phyloP scores from a whole-genome alignment of 2,113 vertebrate species.

The Corynorhinus townsendii region DNA sequence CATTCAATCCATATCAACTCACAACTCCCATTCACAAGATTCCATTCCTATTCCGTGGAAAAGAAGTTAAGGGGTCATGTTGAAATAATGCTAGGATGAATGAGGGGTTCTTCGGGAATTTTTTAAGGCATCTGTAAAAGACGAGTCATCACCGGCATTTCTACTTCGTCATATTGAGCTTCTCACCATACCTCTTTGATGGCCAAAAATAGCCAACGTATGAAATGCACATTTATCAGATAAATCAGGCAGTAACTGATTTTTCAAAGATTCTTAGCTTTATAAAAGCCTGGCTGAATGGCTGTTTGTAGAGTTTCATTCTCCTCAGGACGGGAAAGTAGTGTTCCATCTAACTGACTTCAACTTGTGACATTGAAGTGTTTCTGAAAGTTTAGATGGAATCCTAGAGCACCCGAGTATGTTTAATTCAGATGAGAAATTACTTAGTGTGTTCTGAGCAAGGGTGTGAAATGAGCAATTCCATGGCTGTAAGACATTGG shows the following conservation, averaged over 20 bases:
- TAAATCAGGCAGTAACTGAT: neutral
- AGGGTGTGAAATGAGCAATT: neutral
- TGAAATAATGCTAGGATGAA: neutral
- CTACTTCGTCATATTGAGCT: neutral
- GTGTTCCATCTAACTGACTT: neutral
- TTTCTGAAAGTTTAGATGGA: neutral
- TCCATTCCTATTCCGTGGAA: neutral
- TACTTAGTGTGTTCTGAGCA: neutral
- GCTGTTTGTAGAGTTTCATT: neutral
- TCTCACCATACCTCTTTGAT: neutral
- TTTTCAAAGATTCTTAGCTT: conserved; percentile 17
- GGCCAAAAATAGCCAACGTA: neutral
- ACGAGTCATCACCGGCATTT: neutral
- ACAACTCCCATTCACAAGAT: neutral
- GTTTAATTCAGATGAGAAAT: neutral
- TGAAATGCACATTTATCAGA: neutral
- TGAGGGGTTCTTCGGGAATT: neutral
- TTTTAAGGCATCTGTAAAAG: neutral
- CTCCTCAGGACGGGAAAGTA: neutral
- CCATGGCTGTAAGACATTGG: neutral
- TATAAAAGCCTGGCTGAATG: neutral
- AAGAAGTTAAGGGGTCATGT: neutral
- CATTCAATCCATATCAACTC: neutral
- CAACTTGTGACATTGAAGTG: neutral
- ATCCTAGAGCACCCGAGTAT: neutral